phyloP scores from a whole-genome alignment of 2,113 vertebrate genomes.

The Myotis davidii region DNA sequence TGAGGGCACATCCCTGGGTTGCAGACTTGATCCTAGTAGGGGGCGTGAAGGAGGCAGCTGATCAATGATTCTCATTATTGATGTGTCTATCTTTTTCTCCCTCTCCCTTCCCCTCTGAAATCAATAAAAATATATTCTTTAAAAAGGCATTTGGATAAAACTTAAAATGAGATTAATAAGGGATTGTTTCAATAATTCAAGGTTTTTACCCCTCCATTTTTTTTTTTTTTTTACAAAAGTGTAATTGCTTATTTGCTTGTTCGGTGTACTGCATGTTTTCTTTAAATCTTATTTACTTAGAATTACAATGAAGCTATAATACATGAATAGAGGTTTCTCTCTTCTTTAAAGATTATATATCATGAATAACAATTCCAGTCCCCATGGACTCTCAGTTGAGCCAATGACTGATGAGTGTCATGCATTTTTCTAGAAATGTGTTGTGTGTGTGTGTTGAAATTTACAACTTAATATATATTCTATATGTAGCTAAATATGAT shows the following conservation, averaged over 20 bases:
- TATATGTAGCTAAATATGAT: neutral
- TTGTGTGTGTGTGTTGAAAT: neutral
- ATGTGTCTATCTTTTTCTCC: too few relatives aligned
- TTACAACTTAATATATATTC: neutral
- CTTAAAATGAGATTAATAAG: neutral
- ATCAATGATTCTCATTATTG: too few relatives aligned
- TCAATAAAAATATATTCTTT: too few relatives aligned
- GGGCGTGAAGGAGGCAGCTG: too few relatives aligned
- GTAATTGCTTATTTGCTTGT: conserved; percentile 23
- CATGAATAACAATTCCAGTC: neutral
- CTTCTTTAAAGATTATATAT: neutral
- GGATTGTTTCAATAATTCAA: conserved; percentile 30
- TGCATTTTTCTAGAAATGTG: neutral
- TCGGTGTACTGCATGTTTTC: neutral
- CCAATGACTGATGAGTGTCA: neutral
- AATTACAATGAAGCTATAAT: conserved; percentile 22
- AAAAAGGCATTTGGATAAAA: neutral
- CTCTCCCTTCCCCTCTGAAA: too few relatives aligned
- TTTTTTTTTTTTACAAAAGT: neutral
- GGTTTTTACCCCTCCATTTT: neutral
- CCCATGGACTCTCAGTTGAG: neutral
- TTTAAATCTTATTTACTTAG: neutral
- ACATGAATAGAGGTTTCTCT: neutral
- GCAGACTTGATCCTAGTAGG: too few relatives aligned
- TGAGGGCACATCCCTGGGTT: too few relatives aligned